Evolutionary conservation across 2,797 vertebrate species (phyloP), one percentile per base, ranked within the genome.

Genomic region (Takifugu ocellatus): DNA sequence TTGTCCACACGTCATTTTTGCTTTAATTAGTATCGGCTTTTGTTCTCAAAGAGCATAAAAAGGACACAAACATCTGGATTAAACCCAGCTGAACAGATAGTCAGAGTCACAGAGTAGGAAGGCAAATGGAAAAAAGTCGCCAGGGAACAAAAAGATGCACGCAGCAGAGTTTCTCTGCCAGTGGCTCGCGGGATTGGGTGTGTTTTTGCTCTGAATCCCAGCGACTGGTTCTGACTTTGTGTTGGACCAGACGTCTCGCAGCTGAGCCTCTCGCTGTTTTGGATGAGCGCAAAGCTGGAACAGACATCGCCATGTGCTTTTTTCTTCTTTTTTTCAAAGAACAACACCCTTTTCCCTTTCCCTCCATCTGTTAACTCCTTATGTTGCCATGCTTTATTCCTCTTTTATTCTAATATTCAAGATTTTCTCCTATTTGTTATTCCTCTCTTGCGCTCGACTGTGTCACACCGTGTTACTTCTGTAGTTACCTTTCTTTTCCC

Each of bases 321-420:
- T 39, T 36, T 63, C 36, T 60, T 73, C 62, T 33, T 29, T 25
- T 25, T 14, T 11, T 21, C 21, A 49, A 49, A 43, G 5, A 66
- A 68, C 73, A 75, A 66, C 49, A 15, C 29, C 66, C 61, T 21
- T 47, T 44, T 67, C 45, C 53, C 21, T 1, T 69, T 63, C 56
- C 9, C 61, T 77, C 84, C 77, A 79, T 83, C 77, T 84, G 81
- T 75, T 83, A 53, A 44, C 39, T 71, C 65, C 73, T 64, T 64
- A 69, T 81, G 72, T 56, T 84, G 73, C 36, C 36, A 39, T 39
- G 36, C 10, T 6, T 2, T 39, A 39, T 39, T 39, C 36, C 36
- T 39, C 36, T 39, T 39, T 39, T 14, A 39, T 39, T 39, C 12
- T 39, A 3, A 39, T 39, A 39, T 39, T 39, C 12, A 14, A 39